These are phyloP conservation scores for Hylaeus anthracinus DNA, from an alignment of 1,140 invertebrate genomes.

Conservation along the genomic window DNA sequence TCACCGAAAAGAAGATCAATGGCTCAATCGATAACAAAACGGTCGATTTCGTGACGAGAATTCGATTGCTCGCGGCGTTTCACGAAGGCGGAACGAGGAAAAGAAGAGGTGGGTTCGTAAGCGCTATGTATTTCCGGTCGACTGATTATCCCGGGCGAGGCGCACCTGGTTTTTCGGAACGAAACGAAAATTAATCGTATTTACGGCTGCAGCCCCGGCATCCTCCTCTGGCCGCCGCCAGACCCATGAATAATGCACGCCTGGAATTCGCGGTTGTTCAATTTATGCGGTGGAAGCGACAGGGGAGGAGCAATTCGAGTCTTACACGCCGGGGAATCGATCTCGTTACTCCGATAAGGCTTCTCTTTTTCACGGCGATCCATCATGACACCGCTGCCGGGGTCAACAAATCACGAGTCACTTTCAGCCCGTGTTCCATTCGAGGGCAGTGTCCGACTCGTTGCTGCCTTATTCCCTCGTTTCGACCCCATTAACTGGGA, in stretches of 20 bases:
- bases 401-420: constrained; percentile 51
- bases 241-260: constrained; percentile 68
- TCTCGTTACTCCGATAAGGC: constrained; percentile 25
- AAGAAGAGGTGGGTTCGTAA: not conserved
- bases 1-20: not conserved
- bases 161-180: constrained; percentile 48
- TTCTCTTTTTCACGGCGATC: constrained; percentile 43
- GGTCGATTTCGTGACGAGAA: constrained; percentile 24
- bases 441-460: constrained; percentile 1
- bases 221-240: not conserved
- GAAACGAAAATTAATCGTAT: constrained; percentile 63
- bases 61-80: constrained; percentile 10
- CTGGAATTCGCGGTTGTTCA: constrained; percentile 61
- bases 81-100: not conserved
- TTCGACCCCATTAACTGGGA: constrained; percentile 10
- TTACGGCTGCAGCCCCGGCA: constrained; percentile 30
- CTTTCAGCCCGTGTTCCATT: constrained; percentile 1
- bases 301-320: not conserved
- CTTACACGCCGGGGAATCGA: constrained; percentile 38
- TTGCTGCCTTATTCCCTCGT: not conserved
- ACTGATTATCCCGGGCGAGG: constrained; percentile 28
- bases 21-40: not conserved
- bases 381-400: constrained; percentile 44
- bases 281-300: constrained; percentile 63
- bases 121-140: constrained; percentile 17